Conservation (phyloP, 2,113 vertebrate species). For the Rhinogobius similis region DNA sequence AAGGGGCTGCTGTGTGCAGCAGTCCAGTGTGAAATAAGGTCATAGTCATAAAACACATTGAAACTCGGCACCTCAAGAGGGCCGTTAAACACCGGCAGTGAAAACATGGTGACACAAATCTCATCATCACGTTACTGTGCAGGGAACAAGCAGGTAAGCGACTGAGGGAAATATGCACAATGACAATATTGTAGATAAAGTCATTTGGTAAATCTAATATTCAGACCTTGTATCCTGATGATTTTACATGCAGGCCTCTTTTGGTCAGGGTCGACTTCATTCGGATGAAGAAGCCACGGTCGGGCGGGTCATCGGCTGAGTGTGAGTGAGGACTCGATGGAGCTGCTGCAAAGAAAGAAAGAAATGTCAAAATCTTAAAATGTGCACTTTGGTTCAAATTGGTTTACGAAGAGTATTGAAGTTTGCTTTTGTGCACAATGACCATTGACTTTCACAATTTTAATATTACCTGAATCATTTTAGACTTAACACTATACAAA, state of each 20-base stretch:
- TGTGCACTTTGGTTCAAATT: neutral
- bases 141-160: constrained; percentile 11
- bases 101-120: constrained; percentile 34
- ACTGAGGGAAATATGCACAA: constrained; percentile 11
- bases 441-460: neutral
- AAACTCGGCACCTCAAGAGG: constrained; percentile 41
- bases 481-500: neutral
- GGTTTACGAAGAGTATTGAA: neutral
- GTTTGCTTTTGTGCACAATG: neutral
- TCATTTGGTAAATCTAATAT: neutral
- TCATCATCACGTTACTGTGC: constrained; percentile 25
- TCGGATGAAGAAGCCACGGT: constrained; percentile 87
- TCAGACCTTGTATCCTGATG: constrained; percentile 88
- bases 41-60: constrained; percentile 51
- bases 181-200: constrained; percentile 1
- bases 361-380: neutral
- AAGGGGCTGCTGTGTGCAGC: constrained; percentile 39
- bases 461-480: neutral
- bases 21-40: constrained; percentile 60
- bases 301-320: constrained; percentile 61
- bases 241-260: constrained; percentile 88
- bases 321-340: constrained; percentile 63
- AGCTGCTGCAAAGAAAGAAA: constrained; percentile 53
- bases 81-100: constrained; percentile 37
- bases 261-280: constrained; percentile 93